phyloP scores from a whole-genome alignment of 1,140 invertebrate genomes.

The Brachionus manjavacas region DNA sequence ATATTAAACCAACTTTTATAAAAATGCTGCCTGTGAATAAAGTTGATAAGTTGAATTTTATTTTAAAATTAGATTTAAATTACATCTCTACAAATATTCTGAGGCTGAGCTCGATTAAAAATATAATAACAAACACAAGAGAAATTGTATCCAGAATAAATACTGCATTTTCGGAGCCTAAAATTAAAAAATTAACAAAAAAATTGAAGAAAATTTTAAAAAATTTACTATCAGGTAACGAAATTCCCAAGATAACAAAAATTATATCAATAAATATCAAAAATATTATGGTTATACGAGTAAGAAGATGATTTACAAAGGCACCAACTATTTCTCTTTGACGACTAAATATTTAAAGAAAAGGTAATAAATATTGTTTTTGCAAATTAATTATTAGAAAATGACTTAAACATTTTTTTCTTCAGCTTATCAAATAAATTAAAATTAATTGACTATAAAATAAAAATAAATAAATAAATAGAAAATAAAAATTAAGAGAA shows the following conservation, averaged over 20 bases:
- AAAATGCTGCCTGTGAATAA: slow-evolving; percentile 2
- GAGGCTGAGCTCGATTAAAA: slow-evolving; percentile 41
- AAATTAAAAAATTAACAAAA: background rate
- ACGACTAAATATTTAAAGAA: background rate
- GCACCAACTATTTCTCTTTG: slow-evolving; percentile 25
- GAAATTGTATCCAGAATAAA: slow-evolving; percentile 44
- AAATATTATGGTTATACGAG: slow-evolving; percentile 49
- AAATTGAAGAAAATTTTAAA: background rate
- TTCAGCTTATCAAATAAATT: too few species aligned
- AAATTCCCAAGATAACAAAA: slow-evolving; percentile 55
- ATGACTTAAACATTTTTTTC: too few species aligned
- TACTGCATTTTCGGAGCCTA: slow-evolving; percentile 33
- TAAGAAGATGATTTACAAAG: slow-evolving; percentile 34
- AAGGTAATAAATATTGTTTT: too few species aligned
- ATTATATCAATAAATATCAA: slow-evolving; percentile 57
- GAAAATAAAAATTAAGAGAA: too few species aligned
- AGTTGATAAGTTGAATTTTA: background rate
- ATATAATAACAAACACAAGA: slow-evolving; percentile 21
- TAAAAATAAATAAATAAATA: too few species aligned
- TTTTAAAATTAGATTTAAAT: background rate
- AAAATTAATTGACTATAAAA: too few species aligned
- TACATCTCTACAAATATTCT: slow-evolving; percentile 40
- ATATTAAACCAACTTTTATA: slow-evolving; percentile 28
- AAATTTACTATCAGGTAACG: slow-evolving; percentile 46
- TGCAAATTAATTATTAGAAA: too few species aligned